These are phyloP conservation scores for Ailurus styani DNA, from an alignment of 2,113 vertebrate genomes.

Conservation along the genomic window DNA sequence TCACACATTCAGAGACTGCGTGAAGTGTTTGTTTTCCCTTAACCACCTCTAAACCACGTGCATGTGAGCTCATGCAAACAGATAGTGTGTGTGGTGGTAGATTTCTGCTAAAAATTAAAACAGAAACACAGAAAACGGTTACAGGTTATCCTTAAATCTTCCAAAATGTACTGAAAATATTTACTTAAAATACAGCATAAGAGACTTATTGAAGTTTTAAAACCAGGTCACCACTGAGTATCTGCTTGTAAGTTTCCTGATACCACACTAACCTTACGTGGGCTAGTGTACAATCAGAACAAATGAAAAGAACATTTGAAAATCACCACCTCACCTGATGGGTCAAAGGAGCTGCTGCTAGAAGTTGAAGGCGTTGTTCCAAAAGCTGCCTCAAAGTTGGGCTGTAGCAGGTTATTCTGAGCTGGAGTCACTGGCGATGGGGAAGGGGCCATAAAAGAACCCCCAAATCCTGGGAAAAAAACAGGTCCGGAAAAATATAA, in stretches of 20 bases:
- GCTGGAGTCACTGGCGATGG: conserved; percentile 86
- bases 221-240: background rate
- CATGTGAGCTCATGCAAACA: conserved; percentile 76
- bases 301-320: background rate
- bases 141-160: conserved; percentile 40
- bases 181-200: background rate
- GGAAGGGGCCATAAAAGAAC: conserved; percentile 85
- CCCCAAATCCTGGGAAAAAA: conserved; percentile 83
- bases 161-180: background rate
- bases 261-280: background rate
- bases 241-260: background rate
- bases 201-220: background rate
- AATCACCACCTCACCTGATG: conserved; percentile 87
- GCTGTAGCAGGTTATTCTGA: conserved; percentile 89
- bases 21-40: conserved; percentile 46
- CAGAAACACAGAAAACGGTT: conserved; percentile 53
- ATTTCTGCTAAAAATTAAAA: conserved; percentile 57
- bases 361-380: conserved; percentile 82
- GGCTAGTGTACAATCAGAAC: background rate
- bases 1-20: conserved; percentile 33
- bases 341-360: conserved; percentile 88
- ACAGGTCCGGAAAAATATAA: conserved; percentile 19
- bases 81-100: conserved; percentile 31
- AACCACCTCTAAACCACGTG: conserved; percentile 58
- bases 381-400: conserved; percentile 87